Conservation (phyloP, 2,113 vertebrate species). For the Phylloscopus whistleri region DNA sequence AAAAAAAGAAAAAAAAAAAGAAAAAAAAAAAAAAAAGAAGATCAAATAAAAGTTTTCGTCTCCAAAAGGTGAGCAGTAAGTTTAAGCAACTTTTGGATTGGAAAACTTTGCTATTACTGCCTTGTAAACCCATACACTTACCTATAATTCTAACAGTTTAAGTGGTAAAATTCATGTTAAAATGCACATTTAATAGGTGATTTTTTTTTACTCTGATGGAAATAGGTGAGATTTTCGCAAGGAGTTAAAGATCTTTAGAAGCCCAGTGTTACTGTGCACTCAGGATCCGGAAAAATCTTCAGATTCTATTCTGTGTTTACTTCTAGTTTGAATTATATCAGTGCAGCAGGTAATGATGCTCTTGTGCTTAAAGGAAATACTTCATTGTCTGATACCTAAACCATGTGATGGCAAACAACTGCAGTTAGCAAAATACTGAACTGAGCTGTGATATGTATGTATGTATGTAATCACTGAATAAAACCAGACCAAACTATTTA, state of each 20-base stretch:
- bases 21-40: not conserved
- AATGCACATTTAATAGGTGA: not conserved
- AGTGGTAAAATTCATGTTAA: not conserved
- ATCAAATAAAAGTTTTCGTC: not conserved
- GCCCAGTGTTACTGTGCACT: rapidly evolving
- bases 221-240: not conserved
- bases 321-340: not conserved
- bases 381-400: not conserved
- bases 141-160: not conserved
- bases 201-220: not conserved
- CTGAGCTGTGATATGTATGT: not conserved
- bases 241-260: not conserved
- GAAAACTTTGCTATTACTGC: not conserved
- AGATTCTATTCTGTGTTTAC: not conserved
- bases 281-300: not conserved
- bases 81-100: not conserved
- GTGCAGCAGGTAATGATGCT: not conserved
- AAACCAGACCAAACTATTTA: not conserved
- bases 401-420: not conserved
- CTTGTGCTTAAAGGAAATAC: not conserved
- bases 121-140: not conserved
- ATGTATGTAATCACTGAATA: not conserved
- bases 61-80: not conserved
- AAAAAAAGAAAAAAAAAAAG: not conserved
- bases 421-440: not conserved